Evolutionary conservation across 92 coral and sea anemone genomes (phyloP).

Genomic region (Porites divaricata): DNA sequence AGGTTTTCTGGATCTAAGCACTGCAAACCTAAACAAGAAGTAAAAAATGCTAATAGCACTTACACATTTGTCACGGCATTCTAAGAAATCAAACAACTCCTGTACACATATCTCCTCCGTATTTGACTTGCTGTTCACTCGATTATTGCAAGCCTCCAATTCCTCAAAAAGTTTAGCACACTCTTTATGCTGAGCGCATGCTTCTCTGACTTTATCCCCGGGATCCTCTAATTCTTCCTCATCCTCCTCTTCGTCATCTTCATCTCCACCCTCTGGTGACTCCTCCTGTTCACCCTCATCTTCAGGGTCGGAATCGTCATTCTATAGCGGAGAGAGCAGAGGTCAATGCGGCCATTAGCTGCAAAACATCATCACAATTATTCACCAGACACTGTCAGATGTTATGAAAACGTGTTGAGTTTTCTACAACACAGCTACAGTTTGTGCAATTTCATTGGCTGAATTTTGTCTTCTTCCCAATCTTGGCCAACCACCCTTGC

Average conservation of each 20-base stretch:
- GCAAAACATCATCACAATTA: background rate
- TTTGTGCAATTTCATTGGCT: background rate
- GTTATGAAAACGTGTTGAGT: background rate
- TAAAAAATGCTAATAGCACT: conserved; percentile 33
- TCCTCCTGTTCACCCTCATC: conserved; percentile 76
- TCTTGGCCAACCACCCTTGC: too few relatives aligned
- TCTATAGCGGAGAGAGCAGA: conserved; percentile 25
- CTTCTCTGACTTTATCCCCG: conserved; percentile 74
- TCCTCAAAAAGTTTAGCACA: conserved; percentile 76
- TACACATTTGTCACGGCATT: conserved; percentile 96
- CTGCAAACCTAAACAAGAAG: too few relatives aligned
- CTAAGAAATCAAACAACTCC: conserved; percentile 94
- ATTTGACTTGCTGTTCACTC: conserved; percentile 82
- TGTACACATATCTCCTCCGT: conserved; percentile 96
- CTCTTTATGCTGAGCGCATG: conserved; percentile 71
- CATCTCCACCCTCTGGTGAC: conserved; percentile 50
- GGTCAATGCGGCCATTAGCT: background rate
- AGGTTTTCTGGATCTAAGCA: too few relatives aligned
- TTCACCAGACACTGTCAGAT: background rate
- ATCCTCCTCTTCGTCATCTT: conserved; percentile 92
- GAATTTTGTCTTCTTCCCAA: background rate
- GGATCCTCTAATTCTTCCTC: conserved; percentile 96
- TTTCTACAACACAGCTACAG: background rate
- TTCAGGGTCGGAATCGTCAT: conserved; percentile 67
- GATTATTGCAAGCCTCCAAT: conserved; percentile 72